Conservation (phyloP, 2,113 vertebrate genomes). For the Corythornis madagascariensis region DNA sequence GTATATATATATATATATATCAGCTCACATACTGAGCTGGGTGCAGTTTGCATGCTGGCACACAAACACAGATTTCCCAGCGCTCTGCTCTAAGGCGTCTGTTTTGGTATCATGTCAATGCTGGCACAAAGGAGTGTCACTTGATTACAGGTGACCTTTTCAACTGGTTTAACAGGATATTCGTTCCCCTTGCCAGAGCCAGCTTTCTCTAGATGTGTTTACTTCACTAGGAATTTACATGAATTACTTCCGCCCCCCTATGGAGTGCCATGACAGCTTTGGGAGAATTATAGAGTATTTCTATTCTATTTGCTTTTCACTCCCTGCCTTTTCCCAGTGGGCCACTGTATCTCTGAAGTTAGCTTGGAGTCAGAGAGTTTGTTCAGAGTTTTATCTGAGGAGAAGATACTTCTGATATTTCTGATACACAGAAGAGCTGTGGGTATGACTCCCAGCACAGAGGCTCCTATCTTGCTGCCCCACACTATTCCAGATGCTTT, state of each 20-base stretch:
- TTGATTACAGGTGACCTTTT: slow-evolving; percentile 48
- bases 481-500: not conserved
- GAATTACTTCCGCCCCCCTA: not conserved
- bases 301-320: not conserved
- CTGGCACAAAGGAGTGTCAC: not conserved
- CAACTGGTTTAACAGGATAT: slow-evolving; percentile 52
- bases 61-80: fast-evolving
- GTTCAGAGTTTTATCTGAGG: not conserved
- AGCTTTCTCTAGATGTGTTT: slow-evolving; percentile 44
- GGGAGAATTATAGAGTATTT: not conserved
- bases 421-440: not conserved
- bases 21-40: fast-evolving
- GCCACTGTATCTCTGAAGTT: not conserved
- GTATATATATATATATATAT: too few species aligned
- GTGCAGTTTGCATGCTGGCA: not conserved
- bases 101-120: not conserved
- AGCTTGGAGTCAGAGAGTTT: not conserved
- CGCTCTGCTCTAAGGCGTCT: not conserved
- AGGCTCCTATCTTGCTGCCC: not conserved
- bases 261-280: not conserved
- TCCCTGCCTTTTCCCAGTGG: not conserved
- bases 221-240: slow-evolving; percentile 34
- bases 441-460: fast-evolving
- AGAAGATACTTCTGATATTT: not conserved
- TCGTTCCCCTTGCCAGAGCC: not conserved